Conservation (phyloP, 2,113 vertebrate genomes). For the Paraplagusia blochii region DNA sequence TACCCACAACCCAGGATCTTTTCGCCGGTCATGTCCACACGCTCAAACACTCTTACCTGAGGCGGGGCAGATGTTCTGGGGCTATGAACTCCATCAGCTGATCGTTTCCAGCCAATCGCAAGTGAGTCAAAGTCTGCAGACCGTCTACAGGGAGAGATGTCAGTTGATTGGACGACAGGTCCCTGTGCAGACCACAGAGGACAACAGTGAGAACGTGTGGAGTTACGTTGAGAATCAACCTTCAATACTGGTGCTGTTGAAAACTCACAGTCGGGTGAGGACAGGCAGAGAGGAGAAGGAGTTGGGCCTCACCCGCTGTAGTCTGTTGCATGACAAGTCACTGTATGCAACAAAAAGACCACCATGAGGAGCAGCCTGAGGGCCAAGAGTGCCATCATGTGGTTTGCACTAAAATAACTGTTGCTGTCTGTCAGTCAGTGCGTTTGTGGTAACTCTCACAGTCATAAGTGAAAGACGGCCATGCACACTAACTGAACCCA, state of each 20-base stretch:
- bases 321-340: conserved; percentile 90
- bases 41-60: conserved; percentile 77
- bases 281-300: conserved; percentile 87
- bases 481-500: no score
- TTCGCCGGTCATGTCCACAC: background rate
- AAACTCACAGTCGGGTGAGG: conserved; percentile 90
- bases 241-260: background rate
- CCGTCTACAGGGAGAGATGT: conserved; percentile 86
- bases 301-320: conserved; percentile 78
- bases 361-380: background rate
- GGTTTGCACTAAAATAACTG: background rate
- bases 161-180: conserved; percentile 91
- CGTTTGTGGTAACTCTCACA: no score
- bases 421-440: no score
- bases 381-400: background rate
- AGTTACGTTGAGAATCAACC: no score
- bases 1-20: no score
- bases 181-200: conserved; percentile 76
- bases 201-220: conserved; percentile 13
- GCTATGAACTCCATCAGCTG: conserved; percentile 85
- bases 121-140: conserved; percentile 88
- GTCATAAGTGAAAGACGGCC: no score
- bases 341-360: conserved; percentile 52
- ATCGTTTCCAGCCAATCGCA: conserved; percentile 91
- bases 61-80: conserved; percentile 87